phyloP scores from a whole-genome alignment of 1,140 invertebrate genomes.

The Homalodisca vitripennis region DNA sequence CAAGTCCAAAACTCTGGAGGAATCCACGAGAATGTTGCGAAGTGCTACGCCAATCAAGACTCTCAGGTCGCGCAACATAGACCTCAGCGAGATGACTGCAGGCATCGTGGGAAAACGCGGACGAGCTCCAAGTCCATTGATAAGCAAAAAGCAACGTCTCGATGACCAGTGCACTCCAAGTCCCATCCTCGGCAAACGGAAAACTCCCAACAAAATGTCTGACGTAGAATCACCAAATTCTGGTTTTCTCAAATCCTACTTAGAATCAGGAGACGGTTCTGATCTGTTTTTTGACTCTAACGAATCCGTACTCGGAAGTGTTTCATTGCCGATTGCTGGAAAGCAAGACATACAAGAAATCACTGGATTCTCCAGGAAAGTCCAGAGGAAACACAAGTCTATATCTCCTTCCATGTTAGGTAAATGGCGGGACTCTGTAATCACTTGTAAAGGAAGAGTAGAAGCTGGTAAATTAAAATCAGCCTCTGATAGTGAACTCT shows the following conservation, averaged over 20 bases:
- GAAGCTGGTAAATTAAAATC: neutral
- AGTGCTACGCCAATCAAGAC: constrained; percentile 30
- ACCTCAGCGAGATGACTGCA: neutral
- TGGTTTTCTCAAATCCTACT: neutral
- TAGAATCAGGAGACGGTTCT: neutral
- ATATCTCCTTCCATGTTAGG: neutral
- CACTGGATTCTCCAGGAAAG: too few species aligned
- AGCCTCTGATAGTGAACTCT: neutral
- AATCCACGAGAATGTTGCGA: constrained; percentile 19
- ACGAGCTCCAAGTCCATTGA: neutral
- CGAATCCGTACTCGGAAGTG: neutral
- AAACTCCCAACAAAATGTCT: neutral
- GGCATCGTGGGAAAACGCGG: neutral
- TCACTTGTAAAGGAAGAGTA: neutral
- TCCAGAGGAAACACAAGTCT: neutral
- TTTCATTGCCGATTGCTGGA: neutral
- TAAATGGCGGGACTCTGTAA: neutral
- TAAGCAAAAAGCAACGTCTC: neutral
- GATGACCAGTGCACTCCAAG: neutral
- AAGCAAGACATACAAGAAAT: too few species aligned
- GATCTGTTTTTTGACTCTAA: neutral
- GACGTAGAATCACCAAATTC: neutral
- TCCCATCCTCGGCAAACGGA: neutral
- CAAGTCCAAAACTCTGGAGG: constrained; percentile 7
- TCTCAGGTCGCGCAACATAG: constrained; percentile 22